A percentile compares a stretch with the other conserved stretches of the same genome.
These are phyloP conservation scores for Pyrocephalus nanus DNA, from an alignment of 2,797 vertebrate species.

Conservation along the genomic window DNA sequence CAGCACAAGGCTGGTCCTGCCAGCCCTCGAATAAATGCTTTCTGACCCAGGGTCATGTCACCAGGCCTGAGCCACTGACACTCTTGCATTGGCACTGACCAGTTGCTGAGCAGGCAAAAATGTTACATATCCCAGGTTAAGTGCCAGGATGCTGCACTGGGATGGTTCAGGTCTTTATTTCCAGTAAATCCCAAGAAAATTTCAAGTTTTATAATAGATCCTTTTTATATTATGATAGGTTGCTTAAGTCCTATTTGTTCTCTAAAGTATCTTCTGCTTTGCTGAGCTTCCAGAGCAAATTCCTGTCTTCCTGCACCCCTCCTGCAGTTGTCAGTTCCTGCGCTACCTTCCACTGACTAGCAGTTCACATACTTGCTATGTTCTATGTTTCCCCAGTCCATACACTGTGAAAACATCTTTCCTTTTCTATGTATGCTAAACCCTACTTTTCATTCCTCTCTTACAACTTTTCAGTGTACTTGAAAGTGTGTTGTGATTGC, in stretches of 20 bases:
- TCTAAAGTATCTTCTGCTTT: not conserved
- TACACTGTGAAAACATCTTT: not conserved
- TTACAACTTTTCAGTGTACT: not conserved
- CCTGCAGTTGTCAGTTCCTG: not conserved
- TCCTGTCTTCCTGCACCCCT: not conserved
- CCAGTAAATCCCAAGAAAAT: not conserved
- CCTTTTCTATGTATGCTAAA: not conserved
- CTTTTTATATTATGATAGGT: not conserved
- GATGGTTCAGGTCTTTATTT: not conserved
- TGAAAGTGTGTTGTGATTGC: not conserved
- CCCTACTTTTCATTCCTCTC: not conserved
- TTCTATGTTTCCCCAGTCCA: not conserved
- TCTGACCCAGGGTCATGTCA: not conserved
- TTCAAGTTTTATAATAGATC: not conserved
- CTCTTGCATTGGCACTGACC: not conserved
- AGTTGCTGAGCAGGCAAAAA: not conserved
- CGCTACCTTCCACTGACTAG: not conserved
- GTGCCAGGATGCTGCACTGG: not conserved
- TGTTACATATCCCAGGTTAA: not conserved
- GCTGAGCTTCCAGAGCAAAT: not conserved
- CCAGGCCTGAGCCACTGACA: not conserved
- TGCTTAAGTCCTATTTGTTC: not conserved
- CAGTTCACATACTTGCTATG: rapidly evolving
- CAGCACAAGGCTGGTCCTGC: rapidly evolving
- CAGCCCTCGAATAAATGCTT: rapidly evolving